Evolutionary conservation across 2,113 vertebrate genomes (phyloP).

Genomic region (Phrynosoma platyrhinos): DNA sequence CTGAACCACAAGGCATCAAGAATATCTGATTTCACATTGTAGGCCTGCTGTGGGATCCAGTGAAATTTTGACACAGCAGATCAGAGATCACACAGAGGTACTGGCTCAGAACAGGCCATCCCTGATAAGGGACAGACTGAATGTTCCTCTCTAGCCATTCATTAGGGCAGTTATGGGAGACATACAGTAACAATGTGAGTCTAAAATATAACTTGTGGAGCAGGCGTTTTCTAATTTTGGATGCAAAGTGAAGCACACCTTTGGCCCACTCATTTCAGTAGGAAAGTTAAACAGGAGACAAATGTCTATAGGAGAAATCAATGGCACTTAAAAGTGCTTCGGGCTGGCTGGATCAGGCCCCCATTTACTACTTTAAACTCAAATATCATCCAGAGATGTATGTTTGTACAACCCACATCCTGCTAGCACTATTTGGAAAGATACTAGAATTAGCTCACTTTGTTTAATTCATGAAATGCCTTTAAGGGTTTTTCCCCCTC

Average conservation of each 20-base stretch:
- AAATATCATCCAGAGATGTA: background rate
- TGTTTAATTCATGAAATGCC: background rate
- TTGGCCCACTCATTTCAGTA: background rate
- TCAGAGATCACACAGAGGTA: background rate
- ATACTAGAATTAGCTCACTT: background rate
- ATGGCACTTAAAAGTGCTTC: background rate
- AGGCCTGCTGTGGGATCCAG: background rate
- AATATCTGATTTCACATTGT: background rate
- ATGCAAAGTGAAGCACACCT: background rate
- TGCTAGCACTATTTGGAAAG: background rate
- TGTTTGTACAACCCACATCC: background rate
- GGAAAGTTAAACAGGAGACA: background rate
- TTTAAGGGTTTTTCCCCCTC: background rate
- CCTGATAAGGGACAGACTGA: background rate
- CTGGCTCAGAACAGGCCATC: background rate
- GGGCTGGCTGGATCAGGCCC: background rate
- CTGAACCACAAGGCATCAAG: background rate
- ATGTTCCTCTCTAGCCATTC: background rate
- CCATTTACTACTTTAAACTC: slow-evolving; percentile 2
- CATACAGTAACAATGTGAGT: background rate
- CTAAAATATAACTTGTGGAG: slow-evolving; percentile 44
- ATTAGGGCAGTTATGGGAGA: background rate
- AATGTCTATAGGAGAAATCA: background rate
- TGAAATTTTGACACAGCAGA: background rate
- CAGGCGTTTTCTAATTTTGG: background rate